Conservation (phyloP, 2,113 vertebrate genomes). For the Fulmarus glacialis region DNA sequence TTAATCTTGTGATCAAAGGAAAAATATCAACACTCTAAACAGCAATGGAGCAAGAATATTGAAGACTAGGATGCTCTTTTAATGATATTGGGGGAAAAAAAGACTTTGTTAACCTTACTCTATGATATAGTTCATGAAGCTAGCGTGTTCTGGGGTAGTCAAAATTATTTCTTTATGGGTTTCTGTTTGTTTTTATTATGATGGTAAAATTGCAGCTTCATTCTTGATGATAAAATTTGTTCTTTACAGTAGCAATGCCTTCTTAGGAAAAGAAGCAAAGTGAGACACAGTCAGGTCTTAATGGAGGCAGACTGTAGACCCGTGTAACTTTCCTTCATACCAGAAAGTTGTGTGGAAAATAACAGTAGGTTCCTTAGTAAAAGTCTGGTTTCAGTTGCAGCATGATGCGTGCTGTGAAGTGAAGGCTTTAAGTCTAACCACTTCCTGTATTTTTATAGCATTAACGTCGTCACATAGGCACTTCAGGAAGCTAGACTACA, state of each 20-base stretch:
- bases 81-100: background rate
- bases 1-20: background rate
- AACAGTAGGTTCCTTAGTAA: background rate
- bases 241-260: background rate
- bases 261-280: background rate
- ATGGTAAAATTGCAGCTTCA: background rate
- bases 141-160: background rate
- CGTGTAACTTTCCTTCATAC: background rate
- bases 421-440: background rate
- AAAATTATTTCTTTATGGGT: background rate
- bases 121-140: background rate
- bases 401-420: background rate
- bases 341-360: background rate
- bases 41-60: background rate
- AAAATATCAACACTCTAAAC: background rate
- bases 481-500: background rate
- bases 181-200: background rate
- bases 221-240: background rate
- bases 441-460: slow-evolving; percentile 1
- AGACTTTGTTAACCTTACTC: background rate
- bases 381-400: background rate
- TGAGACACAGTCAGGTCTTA: background rate
- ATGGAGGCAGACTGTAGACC: background rate
- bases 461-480: background rate
- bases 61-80: background rate